Base-by-base conservation (phyloP, 2,797 vertebrate species). In the Pseudochirops corinnae region DNA sequence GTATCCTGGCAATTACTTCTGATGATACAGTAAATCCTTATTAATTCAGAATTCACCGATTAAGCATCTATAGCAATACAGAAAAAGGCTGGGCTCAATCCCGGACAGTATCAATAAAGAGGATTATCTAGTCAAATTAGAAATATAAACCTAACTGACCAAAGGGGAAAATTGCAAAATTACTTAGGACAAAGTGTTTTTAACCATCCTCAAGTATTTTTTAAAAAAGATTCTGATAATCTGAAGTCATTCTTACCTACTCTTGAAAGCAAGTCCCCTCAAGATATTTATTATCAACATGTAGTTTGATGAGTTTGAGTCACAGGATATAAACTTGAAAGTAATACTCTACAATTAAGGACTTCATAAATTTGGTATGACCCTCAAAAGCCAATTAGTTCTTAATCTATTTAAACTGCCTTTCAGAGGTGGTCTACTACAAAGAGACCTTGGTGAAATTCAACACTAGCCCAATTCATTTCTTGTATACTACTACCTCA, bases 191-290 rank as follows among this genome's bases (percentile, higher is more conserved):
- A 82, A 82, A 82, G 18, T 87, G 21, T 87, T 50, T 82, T 87
- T 46, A 50, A 87, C 26, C 74, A 87, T 87, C 39, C 74, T 50
- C 39, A 87, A 50, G 21, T 12, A 50, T 87, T 87, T 87, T 67
- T 62, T 82, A 9, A 50, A 87, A 82, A 33, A 52, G 52, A 50
- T 26, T 24, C 24, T 87, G 90, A 67, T 96, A 53, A 92, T n/a
- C 46, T 95, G 93, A 95, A 95, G 93, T 39, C 29, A 6, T 10
- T 96, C 93, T 95, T 91, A 57, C 90, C 57, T 90, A 18, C 16
- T 1, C 13, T 57, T 90, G 92, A 82, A 91, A 93, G 33, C 56
- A 96, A 90, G 90, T 58, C 53, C 93, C 93, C 52, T 91, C 90
- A 90, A 93, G 50, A 90, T 21, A 57, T 3, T 92, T 90, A 62